phyloP scores from a whole-genome alignment of 2,888 invertebrate genomes.

The Morpho helenor region DNA sequence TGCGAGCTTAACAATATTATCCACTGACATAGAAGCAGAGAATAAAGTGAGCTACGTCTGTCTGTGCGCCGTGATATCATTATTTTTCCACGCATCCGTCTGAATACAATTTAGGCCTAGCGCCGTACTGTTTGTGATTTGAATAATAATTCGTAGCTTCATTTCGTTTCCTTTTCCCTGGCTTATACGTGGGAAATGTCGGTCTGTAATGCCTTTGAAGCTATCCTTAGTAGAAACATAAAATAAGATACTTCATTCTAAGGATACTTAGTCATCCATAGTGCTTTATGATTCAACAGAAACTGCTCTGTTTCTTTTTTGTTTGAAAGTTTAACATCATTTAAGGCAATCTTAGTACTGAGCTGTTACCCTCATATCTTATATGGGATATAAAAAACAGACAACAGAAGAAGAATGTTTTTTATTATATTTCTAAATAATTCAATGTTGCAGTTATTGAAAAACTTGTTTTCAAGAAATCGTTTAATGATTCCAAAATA shows the following conservation, averaged over 20 bases:
- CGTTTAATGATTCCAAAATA: no score
- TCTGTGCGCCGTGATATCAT: constrained; percentile 47
- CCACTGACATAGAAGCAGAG: constrained; percentile 10
- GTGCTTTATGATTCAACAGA: background rate
- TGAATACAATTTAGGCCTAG: constrained; percentile 71
- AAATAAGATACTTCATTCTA: constrained; percentile 11
- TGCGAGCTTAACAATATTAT: background rate
- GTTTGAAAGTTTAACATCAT: no score
- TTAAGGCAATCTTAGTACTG: no score
- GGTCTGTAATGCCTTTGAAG: constrained; percentile 59
- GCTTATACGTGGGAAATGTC: constrained; percentile 71
- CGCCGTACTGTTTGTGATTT: constrained; percentile 71
- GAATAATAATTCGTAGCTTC: constrained; percentile 75
- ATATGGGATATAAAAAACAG: no score
- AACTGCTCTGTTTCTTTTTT: background rate
- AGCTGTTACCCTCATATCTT: no score
- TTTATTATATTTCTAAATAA: no score
- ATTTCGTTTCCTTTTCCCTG: constrained; percentile 72
- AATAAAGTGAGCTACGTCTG: constrained; percentile 17
- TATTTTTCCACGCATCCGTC: constrained; percentile 64
- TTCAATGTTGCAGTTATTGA: no score
- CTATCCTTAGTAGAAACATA: constrained; percentile 11
- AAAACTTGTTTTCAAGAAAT: no score
- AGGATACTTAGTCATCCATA: constrained; percentile 8
- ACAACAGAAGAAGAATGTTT: no score